Evolutionary conservation across 2,113 vertebrate species (phyloP).

Genomic region (Euleptes europaea): DNA sequence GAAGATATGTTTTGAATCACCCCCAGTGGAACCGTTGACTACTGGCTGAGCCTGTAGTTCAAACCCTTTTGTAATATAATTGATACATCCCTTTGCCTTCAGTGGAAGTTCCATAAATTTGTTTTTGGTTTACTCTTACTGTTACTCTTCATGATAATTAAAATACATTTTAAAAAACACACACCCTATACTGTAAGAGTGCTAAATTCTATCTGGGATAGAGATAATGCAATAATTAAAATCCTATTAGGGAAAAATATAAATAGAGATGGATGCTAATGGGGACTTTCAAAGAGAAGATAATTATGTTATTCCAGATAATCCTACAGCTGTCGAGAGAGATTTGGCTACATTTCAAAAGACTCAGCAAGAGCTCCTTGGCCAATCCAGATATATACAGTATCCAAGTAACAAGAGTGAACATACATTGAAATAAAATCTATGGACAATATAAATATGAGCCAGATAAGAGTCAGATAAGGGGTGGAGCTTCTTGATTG

Average conservation of each 20-base stretch:
- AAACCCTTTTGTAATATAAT: background rate
- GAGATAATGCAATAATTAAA: background rate
- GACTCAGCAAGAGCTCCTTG: background rate
- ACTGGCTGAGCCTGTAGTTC: background rate
- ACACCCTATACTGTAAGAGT: background rate
- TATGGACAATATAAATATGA: background rate
- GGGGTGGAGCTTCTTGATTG: background rate
- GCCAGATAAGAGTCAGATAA: background rate
- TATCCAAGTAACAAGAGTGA: background rate
- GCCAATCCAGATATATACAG: background rate
- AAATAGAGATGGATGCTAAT: background rate
- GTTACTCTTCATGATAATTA: background rate
- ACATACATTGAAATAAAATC: background rate
- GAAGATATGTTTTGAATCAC: background rate
- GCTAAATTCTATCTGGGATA: background rate
- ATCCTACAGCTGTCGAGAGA: background rate
- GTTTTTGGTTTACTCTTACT: background rate
- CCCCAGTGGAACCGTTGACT: background rate
- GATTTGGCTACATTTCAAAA: background rate
- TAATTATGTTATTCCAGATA: background rate
- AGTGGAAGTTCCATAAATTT: background rate
- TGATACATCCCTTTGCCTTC: background rate
- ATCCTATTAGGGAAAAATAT: background rate
- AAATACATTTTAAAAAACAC: background rate
- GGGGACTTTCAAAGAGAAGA: background rate